These are phyloP conservation scores for Astreopora myriophthalma DNA, from an alignment of 64 coral and sea anemone species.

Conservation along the genomic window DNA sequence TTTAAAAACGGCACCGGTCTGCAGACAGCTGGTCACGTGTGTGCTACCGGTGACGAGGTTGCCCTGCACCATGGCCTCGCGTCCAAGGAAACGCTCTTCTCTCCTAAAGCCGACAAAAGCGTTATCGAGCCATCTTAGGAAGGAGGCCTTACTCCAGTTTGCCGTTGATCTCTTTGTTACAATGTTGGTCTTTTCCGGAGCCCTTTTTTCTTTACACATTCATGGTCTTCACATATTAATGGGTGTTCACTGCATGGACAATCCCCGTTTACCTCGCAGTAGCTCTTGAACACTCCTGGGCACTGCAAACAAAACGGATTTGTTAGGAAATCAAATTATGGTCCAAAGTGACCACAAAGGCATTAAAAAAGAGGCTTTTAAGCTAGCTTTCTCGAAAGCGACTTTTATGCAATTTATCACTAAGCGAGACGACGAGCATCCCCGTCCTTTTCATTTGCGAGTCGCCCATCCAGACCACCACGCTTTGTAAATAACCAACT, in stretches of 20 bases:
- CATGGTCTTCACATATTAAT: conserved; percentile 12
- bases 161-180: background rate
- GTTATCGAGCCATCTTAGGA: background rate
- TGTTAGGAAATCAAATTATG: background rate
- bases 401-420: too few relatives aligned
- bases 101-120: background rate
- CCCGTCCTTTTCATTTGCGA: too few relatives aligned
- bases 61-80: background rate
- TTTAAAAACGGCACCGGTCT: too few relatives aligned
- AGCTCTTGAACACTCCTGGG: background rate
- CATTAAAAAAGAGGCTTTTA: background rate
- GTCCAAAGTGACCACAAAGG: background rate
- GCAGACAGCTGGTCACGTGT: background rate
- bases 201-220: background rate
- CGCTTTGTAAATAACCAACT: too few relatives aligned
- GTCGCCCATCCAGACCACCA: too few relatives aligned
- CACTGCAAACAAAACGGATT: background rate
- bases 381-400: too few relatives aligned
- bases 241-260: conserved; percentile 1
- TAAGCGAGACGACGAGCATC: too few relatives aligned
- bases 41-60: background rate
- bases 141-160: background rate
- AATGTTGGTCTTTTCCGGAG: background rate
- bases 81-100: background rate
- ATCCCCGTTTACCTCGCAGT: background rate